Conservation (phyloP, 2,888 invertebrate species). For the Nudaria mundana region DNA sequence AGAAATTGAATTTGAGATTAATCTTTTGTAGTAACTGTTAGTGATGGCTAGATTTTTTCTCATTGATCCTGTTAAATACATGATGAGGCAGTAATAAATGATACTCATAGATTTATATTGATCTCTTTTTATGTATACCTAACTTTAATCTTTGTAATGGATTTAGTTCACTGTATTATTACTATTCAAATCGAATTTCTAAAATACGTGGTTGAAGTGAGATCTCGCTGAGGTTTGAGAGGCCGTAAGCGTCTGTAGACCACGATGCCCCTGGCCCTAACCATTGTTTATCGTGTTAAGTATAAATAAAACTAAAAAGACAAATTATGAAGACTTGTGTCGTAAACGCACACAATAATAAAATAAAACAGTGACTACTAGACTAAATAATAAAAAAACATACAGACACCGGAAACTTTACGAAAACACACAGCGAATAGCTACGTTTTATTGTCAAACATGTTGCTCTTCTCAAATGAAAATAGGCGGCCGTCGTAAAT, state of each 20-base stretch:
- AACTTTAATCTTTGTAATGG: no score
- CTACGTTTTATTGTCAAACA: conserved; percentile 67
- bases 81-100: conserved; percentile 35
- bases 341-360: conserved; percentile 26
- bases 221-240: no score
- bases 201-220: no score
- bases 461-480: conserved; percentile 61
- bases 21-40: conserved; percentile 67
- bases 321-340: conserved; percentile 10
- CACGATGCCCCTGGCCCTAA: no score
- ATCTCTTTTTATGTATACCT: no score
- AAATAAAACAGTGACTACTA: conserved; percentile 31
- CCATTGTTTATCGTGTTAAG: background rate
- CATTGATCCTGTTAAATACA: conserved; percentile 37
- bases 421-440: conserved; percentile 57
- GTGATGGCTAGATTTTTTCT: conserved; percentile 53
- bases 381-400: conserved; percentile 30
- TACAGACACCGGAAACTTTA: conserved; percentile 66
- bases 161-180: background rate
- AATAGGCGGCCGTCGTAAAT: conserved; percentile 67
- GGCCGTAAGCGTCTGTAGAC: no score
- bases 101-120: conserved; percentile 19
- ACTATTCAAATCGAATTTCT: no score
- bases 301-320: background rate
- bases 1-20: conserved; percentile 79